Evolutionary conservation across 2,113 vertebrate species (phyloP).

Genomic region (Nannospalax galili): DNA sequence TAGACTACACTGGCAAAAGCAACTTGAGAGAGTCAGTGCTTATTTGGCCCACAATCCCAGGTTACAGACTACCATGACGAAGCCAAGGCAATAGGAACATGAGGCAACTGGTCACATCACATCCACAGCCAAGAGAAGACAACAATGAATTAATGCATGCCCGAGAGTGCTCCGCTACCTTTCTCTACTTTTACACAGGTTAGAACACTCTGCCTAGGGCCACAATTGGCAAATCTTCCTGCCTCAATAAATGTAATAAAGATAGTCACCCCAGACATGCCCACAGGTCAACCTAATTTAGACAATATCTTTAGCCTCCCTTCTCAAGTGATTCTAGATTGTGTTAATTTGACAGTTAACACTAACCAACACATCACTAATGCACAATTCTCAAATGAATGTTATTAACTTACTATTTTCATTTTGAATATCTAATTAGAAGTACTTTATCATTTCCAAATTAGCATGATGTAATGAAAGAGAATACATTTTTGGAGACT

Average conservation of each 20-base stretch:
- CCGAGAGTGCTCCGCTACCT: neutral
- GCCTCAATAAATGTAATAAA: neutral
- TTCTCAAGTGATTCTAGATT: neutral
- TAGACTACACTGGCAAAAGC: neutral
- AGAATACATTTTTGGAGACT: neutral
- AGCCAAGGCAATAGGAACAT: neutral
- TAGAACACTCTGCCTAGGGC: neutral
- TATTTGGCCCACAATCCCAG: neutral
- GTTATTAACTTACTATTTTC: neutral
- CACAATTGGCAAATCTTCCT: neutral
- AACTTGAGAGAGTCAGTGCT: neutral
- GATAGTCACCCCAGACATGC: too few relatives aligned
- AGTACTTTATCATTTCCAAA: constrained; percentile 37
- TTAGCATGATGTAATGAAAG: neutral
- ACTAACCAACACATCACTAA: neutral
- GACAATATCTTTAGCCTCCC: too few relatives aligned
- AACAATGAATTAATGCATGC: too few relatives aligned
- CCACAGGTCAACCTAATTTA: neutral
- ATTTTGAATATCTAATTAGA: neutral
- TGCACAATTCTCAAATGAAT: constrained; percentile 41
- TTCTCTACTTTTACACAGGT: neutral
- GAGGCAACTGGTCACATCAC: neutral
- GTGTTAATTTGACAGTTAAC: neutral
- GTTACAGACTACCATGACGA: neutral
- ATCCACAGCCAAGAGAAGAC: neutral